phyloP scores from a whole-genome alignment of 2,113 vertebrate genomes.

The Tyto alba region DNA sequence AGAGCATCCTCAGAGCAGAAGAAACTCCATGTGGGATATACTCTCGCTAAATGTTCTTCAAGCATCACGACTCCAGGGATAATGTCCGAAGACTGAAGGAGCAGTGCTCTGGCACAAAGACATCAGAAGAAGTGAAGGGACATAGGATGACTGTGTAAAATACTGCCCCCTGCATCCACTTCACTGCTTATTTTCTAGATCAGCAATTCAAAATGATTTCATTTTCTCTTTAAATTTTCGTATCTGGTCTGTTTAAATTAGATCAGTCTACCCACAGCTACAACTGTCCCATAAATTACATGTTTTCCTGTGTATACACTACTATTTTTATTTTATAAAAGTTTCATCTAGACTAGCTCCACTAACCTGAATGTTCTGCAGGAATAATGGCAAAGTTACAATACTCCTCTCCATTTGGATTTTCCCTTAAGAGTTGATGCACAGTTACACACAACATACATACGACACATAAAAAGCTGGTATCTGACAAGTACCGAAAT shows the following conservation, averaged over 20 bases:
- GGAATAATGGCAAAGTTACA: not conserved
- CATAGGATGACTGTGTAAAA: not conserved
- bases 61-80: not conserved
- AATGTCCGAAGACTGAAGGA: not conserved
- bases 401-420: not conserved
- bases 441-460: not conserved
- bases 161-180: too few relatives aligned
- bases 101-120: not conserved
- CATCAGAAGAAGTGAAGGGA: not conserved
- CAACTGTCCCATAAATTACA: not conserved
- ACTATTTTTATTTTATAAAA: not conserved
- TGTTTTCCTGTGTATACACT: not conserved
- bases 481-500: not conserved
- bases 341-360: not conserved
- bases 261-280: not conserved
- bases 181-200: not conserved
- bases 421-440: not conserved
- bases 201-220: not conserved
- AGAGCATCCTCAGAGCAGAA: not conserved
- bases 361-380: not conserved
- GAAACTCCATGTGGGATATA: not conserved
- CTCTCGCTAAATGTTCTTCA: not conserved
- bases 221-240: not conserved
- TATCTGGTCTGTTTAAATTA: not conserved
- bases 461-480: accelerated